Evolutionary conservation across 37 sponge, comb jelly and placozoan species (phyloP).

Genomic region (Geodia barretti): DNA sequence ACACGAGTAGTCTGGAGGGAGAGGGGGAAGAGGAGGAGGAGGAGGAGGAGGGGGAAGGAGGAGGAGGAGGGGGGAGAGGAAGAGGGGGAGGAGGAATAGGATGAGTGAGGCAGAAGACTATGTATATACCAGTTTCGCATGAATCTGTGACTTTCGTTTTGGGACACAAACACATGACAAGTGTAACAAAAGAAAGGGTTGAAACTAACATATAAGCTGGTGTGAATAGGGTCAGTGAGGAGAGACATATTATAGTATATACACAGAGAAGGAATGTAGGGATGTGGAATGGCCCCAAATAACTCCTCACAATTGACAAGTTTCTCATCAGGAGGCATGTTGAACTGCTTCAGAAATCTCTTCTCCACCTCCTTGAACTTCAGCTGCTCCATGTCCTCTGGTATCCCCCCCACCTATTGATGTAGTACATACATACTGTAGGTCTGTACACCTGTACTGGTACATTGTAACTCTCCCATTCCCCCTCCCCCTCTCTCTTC

Average conservation of each 20-base stretch:
- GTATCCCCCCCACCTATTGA: background rate
- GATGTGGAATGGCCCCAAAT: background rate
- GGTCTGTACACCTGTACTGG: too few species aligned
- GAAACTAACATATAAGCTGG: too few species aligned
- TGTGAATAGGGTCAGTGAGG: too few species aligned
- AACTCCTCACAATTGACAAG: constrained; percentile 86
- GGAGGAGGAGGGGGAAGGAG: constrained; percentile 2
- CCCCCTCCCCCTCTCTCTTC: background rate
- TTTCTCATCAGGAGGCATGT: constrained; percentile 82
- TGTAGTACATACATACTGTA: background rate
- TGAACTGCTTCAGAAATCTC: constrained; percentile 75
- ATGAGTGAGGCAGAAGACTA: background rate
- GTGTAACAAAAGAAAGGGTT: too few species aligned
- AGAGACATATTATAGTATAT: too few species aligned
- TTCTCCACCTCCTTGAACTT: constrained; percentile 74
- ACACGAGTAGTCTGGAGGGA: constrained; percentile 74
- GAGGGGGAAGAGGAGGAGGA: background rate
- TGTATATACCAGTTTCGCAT: background rate
- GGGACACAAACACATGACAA: background rate
- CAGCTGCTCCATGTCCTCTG: constrained; percentile 50
- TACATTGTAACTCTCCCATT: background rate
- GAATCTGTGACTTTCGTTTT: too few species aligned
- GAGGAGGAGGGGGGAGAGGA: background rate
- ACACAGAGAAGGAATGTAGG: constrained; percentile 3
- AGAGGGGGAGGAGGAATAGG: background rate